Base-by-base conservation (phyloP, 2,113 vertebrate genomes). In the Ictidomys tridecemlineatus region DNA sequence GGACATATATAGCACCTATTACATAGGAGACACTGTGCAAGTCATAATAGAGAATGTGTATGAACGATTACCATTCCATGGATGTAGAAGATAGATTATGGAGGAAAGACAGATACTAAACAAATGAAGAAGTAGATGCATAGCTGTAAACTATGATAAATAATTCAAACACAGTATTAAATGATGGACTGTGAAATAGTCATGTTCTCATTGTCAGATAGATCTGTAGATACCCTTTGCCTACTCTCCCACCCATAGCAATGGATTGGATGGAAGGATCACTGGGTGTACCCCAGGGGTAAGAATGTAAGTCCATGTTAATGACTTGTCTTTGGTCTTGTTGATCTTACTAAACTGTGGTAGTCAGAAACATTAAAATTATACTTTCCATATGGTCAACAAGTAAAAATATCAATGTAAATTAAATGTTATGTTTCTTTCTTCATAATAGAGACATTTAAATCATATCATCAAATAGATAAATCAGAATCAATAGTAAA, bases 351-450 rank as follows among this genome's bases (percentile, higher is more conserved):
- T 91, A 34, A 95, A 74, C 51, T 56, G 5, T 12, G 53, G 20
- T 48, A 2, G 48, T 39, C 48, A 89, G 45, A 93, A 96, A 94
- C 10, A 79, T 37, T 91, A 69, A 69, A 80, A 85, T 85, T 80
- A 67, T 30, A 78, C 2, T 48, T 42, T 28, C 10, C 24, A 37
- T 67, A 76, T 77, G 37, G 28, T 20, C 58, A 45, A 42, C 42
- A 53, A 24, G 37, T 61, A 74, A 84, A 94, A 83, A 91, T 80
- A 93, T 39, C 92, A 95, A 69, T 24, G 51, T 28, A 86, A 53
- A 48, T 91, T 93, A 83, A 89, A 73, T 70, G 85, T 79, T n/a
- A 42, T 48, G 5, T 73, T 79, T 90, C 48, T 76, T 89, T 17
- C 45, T 51, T 93, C 22, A 67, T 30, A 12, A 74, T 42, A 63